Base-by-base conservation (phyloP, 2,797 vertebrate species). In the Graptemys geographica region DNA sequence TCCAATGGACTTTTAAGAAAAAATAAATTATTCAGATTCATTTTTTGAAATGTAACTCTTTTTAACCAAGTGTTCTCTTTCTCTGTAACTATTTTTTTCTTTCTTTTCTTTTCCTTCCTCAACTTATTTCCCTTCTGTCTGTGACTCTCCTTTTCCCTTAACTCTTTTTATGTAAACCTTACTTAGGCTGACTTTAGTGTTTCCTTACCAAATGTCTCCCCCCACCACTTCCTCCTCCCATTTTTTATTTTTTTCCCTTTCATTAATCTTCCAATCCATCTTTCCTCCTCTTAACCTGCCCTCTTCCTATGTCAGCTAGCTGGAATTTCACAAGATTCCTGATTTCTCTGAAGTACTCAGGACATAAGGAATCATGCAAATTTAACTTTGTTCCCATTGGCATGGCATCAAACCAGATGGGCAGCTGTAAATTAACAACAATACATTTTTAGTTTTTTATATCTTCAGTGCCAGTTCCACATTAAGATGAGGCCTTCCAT, bases 311-410 rank as follows among this genome's bases (percentile, higher is more conserved):
- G 11, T 3, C 49, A 6, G 3, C 28, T 19, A 2, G 76, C 15
- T 27, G 85, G 33, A 56, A 83, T 74, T 33, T 62, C 15, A 62
- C 90, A 78, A 44, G 5, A 88, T 81, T 27, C 2, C 2, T 41
- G 9, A 56, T 88, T 92, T 44, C 83, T 84, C 72, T 33, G 81
- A 74, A 96, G 83, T 5, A 81, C 4, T 0, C 16, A 2, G 0
- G 8, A 86, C 88, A 90, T 16, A 13, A 37, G 23, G 21, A 89
- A 51, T 92, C 87, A 83, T 74, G 69, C n/a, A 41, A 74, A 44
- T 74, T 41, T 44, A 74, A 41, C 69, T 23, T 74, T 37, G 37
- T 74, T 74, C 21, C 69, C 37, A 41, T 44, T 74, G 69, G 69
- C 11, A 23, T 44, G 10, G 19, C 37, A 84, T 31, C 11, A 90